Evolutionary conservation across 1,140 invertebrate species (phyloP), one percentile per base, ranked within the genome.

Genomic region (Aphis gossypii): DNA sequence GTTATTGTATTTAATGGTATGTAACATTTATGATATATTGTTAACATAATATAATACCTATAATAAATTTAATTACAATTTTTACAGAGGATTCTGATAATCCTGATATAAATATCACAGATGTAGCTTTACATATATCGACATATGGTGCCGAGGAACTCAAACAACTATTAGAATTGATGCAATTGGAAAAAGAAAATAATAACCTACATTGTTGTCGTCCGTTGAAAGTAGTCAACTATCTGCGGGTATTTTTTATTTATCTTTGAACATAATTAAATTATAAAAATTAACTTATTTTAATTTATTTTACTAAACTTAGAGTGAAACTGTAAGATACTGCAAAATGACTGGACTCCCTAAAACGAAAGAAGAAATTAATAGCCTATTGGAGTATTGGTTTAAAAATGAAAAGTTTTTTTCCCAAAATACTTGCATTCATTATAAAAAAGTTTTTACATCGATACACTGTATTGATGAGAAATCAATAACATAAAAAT

Each of bases 101-200:
- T 88, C 41, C 51, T 76, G 83, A 92, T 44, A 76, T 93, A 92
- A 68, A 76, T 0, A 93, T 94, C 30, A 94, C 93, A 23, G 93
- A 93, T 68, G 94, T 94, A 23, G 90, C 94, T 25, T 46, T 90
- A 54, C 54, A 94, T 41, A 91, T 94, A 51, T 54, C 90, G n/a
- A 90, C 44, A 41, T 94, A 92, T 86, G 94, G 94, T 23, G 23
- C 76, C 8, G 94, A 94, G 23, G 94, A 94, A 44, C 46, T 94
- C 0, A 76, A 89, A 90, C 93, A 94, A 90, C 84, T 94, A 30
- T 82, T 94, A 91, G 83, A 93, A 93, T 14, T 90, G 21, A 93
- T 94, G 48, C 25, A 51, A 87, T 89, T 54, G 25, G 54, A 94
- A 86, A 41, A 94, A 8, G 18, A 41, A 23, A 46, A 51, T 14